phyloP scores from a whole-genome alignment of 2,113 vertebrate genomes.

The Athene noctua region DNA sequence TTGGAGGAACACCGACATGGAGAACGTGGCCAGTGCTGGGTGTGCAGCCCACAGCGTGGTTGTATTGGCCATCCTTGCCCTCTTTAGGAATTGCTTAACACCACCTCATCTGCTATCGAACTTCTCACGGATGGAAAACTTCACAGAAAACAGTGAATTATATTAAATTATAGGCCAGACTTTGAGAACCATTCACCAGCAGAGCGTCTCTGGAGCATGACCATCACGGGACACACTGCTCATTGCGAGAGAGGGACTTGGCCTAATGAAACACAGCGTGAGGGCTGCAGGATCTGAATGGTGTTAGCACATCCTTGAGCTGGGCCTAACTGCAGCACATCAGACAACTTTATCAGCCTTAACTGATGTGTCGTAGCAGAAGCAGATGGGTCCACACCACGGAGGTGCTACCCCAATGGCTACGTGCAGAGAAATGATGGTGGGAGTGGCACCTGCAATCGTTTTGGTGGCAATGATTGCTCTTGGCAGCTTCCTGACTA shows the following conservation, averaged over 20 bases:
- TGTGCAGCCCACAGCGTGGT: neutral
- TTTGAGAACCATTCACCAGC: neutral
- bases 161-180: neutral
- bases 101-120: accelerated
- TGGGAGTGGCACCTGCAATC: neutral
- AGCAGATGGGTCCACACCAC: neutral
- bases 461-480: too few relatives aligned
- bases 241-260: neutral
- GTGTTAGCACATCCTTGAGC: neutral
- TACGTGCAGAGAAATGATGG: neutral
- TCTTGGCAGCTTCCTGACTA: neutral
- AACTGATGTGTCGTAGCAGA: neutral
- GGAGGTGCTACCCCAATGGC: neutral
- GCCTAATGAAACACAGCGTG: neutral
- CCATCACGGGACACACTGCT: neutral
- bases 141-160: neutral
- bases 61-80: neutral
- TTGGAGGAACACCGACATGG: neutral
- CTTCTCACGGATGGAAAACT: neutral
- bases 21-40: accelerated
- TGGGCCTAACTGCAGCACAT: neutral
- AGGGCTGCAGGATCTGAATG: neutral
- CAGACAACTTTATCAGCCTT: neutral
- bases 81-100: neutral
- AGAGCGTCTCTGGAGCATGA: neutral